phyloP scores from a whole-genome alignment of 2,113 vertebrate species.

The Cynocephalus volans region DNA sequence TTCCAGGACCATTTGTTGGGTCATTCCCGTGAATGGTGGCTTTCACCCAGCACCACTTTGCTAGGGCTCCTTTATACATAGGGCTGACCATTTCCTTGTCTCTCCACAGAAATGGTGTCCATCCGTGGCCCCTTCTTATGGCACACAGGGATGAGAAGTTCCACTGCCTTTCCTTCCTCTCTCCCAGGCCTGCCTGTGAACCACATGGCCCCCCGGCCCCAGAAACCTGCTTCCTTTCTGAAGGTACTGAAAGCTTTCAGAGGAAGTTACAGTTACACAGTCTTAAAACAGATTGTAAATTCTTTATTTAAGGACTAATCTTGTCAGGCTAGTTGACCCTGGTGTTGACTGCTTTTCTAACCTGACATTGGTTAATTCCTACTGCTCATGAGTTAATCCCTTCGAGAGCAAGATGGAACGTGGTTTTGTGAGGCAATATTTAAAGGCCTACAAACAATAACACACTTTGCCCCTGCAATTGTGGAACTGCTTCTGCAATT shows the following conservation, averaged over 20 bases:
- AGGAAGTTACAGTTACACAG: constrained; percentile 49
- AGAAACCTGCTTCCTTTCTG: constrained; percentile 4
- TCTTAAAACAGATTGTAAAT: constrained; percentile 77
- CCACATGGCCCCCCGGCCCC: neutral
- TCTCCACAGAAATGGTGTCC: neutral
- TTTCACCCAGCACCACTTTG: neutral
- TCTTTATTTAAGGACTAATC: constrained; percentile 71
- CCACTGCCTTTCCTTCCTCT: neutral
- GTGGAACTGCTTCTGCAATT: constrained; percentile 65
- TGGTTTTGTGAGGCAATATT: constrained; percentile 74
- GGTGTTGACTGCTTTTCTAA: constrained; percentile 80
- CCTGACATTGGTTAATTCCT: constrained; percentile 76
- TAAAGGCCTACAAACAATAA: constrained; percentile 84
- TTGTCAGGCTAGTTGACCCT: constrained; percentile 62
- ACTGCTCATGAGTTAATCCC: constrained; percentile 79
- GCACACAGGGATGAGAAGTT: neutral
- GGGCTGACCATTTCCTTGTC: neutral
- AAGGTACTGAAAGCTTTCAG: constrained; percentile 70
- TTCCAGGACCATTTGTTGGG: neutral
- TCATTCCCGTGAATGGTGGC: neutral
- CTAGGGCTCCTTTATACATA: neutral
- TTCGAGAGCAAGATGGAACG: constrained; percentile 84
- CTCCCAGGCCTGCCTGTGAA: neutral
- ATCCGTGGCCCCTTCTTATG: neutral
- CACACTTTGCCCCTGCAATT: constrained; percentile 65